A percentile compares a stretch with the other conserved stretches of the same genome.
These are phyloP conservation scores for Diarsia brunnea DNA, from an alignment of 2,888 invertebrate species.

Conservation along the genomic window DNA sequence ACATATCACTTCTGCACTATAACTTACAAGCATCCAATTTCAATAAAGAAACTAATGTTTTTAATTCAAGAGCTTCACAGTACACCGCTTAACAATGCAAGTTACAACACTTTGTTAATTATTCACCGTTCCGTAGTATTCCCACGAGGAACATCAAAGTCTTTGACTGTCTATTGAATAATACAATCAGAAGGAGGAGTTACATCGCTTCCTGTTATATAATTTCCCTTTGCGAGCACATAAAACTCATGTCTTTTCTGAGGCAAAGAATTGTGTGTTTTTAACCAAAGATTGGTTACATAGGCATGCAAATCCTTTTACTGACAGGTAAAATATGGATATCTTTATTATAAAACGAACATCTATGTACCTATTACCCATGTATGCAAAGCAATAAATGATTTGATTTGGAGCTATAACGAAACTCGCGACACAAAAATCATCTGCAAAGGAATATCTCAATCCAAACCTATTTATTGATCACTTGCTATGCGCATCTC, in stretches of 20 bases:
- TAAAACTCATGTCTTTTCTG: background rate
- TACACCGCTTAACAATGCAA: background rate
- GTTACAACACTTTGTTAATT: background rate
- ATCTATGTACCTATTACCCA: no score
- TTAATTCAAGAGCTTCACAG: background rate
- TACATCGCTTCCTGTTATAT: background rate
- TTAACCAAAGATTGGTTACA: no score
- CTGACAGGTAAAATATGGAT: no score
- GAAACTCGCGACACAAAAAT: background rate
- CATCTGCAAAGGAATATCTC: background rate
- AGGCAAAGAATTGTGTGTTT: background rate
- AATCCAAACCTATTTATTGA: background rate
- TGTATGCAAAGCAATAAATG: no score
- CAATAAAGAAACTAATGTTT: background rate
- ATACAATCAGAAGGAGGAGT: constrained; percentile 16
- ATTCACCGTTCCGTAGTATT: background rate
- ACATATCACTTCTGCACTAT: no score
- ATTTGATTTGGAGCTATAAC: no score
- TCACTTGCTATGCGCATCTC: no score
- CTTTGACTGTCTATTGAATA: constrained; percentile 4
- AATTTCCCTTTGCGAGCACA: background rate
- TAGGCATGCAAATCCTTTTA: no score
- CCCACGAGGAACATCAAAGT: constrained; percentile 5
- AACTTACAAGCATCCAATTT: background rate
- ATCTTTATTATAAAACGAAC: no score